Evolutionary conservation across 2,888 invertebrate genomes (phyloP), one percentile per base, ranked within the genome.

Genomic region (Mycalesis mineus): DNA sequence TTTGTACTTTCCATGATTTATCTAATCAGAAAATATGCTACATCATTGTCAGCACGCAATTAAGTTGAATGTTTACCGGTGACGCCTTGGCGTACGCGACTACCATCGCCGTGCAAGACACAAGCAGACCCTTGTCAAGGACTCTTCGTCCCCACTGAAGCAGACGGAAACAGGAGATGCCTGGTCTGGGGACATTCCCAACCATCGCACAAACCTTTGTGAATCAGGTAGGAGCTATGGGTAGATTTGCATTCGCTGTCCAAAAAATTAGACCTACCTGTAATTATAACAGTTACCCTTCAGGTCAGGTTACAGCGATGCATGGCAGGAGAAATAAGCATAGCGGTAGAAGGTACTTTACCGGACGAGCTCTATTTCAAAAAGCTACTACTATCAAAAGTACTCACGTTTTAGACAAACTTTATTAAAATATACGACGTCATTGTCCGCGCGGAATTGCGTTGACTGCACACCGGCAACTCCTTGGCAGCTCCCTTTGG

Each of bases 21-120:
- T n/a, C n/a, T n/a, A n/a, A n/a, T n/a, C n/a, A n/a, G n/a, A 71
- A 93, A 95, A 82, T 92, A 94, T 5, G 91, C 92, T 4, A 89
- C 89, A 65, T 91, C 91, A 44, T 91, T 90, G 68, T 93, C 92
- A 3, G 88, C 77, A 14, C 72, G 73, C 15, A 90, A 69, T n/a
- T 71, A 70, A 7, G 73, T 68, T 14, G 73, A 70, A 1, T 65
- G 67, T 1, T 72, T 64, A 29, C 66, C 71, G 0, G 84, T 80
- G 2, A 91, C 66, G 0, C 91, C 89, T 53, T 86, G 86, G 64
- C 91, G 65, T 90, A 91, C 5, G 88, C 80, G 2, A 91, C 82
- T 1, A 87, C 74, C 1, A 91, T 91, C 0, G 88, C 87, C 0
- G 80, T 82, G 56, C 91, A 91, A 63, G 82, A 0, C 84, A 76